Evolutionary conservation across 2,888 invertebrate species (phyloP), one percentile per base, ranked within the genome.

Genomic region (Ferrisia virgata): DNA sequence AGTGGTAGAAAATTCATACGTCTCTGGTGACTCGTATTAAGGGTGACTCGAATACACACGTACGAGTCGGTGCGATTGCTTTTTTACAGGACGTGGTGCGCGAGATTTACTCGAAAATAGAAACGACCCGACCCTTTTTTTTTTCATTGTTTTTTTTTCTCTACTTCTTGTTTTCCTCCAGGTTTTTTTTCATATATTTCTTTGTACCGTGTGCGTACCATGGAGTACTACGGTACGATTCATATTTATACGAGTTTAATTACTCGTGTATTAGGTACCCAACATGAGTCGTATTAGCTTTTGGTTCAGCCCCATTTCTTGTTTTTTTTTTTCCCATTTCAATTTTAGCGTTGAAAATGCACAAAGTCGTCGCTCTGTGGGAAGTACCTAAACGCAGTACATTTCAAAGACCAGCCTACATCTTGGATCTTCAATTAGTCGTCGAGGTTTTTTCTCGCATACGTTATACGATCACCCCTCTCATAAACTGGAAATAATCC

Each of bases 401-500:
- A n/a, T 13, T 64, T 18, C 18, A 18, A n/a, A 64, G 58, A 64
- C 58, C 58, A 64, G 58, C 58, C 58, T 72, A 72, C 72, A 72
- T 72, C 72, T 72, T 72, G 72, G 36, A 33, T 72, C 72, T 31
- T 72, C 72, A 72, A 72, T 72, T 72, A 72, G 72, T 72, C 28
- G 28, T 64, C 58, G 22, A 5, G 69, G 11, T 72, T 33, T 31
- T 33, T 72, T 25, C 31, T 28, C 31, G 31, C 28, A n/a, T n/a
- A n/a, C n/a, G 64, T 13, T 64, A 58, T 64, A 4, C 28, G 64
- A 64, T 64, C 47, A 47, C 79, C 79, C 79, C 79, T 79, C 47
- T 43, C 47, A 47, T 47, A 79, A 31, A 31, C 43, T 79, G 47
- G 79, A 79, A 79, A 79, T 79, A 79, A 79, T 79, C 79, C 79